Percentiles rank a stretch among this genome's conserved stretches.
phyloP scores from a whole-genome alignment of 1,140 invertebrate genomes.

The Zophobas atratus region DNA sequence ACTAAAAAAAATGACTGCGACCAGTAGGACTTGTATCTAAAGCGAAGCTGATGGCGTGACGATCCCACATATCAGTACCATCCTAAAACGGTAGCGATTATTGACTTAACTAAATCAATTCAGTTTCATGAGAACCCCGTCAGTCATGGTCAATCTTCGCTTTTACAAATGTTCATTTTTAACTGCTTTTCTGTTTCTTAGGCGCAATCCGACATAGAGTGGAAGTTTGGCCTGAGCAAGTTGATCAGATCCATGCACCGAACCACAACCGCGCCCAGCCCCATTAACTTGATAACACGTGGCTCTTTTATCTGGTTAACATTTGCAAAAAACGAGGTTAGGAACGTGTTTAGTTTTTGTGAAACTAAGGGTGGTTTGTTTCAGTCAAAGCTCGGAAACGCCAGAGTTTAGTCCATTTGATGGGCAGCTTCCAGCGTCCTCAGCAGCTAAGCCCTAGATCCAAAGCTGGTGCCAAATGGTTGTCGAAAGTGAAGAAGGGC shows the following conservation, averaged over 20 bases:
- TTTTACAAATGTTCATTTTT: background rate
- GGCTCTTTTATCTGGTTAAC: constrained; percentile 87
- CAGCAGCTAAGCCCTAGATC: constrained; percentile 83
- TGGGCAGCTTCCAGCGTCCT: constrained; percentile 81
- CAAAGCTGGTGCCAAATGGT: constrained; percentile 88
- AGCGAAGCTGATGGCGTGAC: constrained; percentile 5
- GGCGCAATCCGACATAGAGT: constrained; percentile 99
- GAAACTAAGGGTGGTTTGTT: constrained; percentile 48
- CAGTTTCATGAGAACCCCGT: constrained; percentile 18
- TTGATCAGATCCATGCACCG: constrained; percentile 99
- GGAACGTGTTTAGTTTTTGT: background rate
- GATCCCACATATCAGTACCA: constrained; percentile 14
- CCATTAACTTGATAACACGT: constrained; percentile 97
- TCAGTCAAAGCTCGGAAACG: constrained; percentile 75
- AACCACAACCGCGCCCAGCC: constrained; percentile 96
- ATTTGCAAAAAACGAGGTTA: constrained; percentile 83
- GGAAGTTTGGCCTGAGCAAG: constrained; percentile 99
- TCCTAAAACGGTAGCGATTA: constrained; percentile 35
- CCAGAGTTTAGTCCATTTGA: constrained; percentile 85
- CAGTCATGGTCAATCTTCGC: constrained; percentile 22
- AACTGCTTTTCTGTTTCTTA: constrained; percentile 65
- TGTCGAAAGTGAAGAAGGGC: constrained; percentile 87
- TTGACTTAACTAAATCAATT: constrained; percentile 27
- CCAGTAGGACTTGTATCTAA: background rate
- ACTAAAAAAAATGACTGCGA: background rate